Evolutionary conservation across 2,113 vertebrate species (phyloP), one percentile per base, ranked within the genome.

Genomic region (Zapornia atra): DNA sequence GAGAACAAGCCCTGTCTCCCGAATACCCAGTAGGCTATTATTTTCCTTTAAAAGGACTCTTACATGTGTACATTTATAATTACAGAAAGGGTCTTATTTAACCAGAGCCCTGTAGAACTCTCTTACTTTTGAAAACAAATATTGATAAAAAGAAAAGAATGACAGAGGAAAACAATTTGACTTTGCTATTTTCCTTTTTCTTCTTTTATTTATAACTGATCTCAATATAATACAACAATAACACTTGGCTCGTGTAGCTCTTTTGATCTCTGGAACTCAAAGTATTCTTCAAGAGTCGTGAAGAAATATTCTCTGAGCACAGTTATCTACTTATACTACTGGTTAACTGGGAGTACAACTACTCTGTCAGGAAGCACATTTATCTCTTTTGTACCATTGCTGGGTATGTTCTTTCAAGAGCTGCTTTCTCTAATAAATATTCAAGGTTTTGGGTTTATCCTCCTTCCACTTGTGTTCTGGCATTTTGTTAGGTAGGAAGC

Each of bases 31-130:
- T 83, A 95, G 94, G 75, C 79, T 92, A 86, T 89, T 90, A 93
- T 94, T 98, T 95, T 97, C 89, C 91, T 98, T 97, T 96, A 94
- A 97, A 98, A 97, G 92, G 87, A 94, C 88, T 96, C 93, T 96
- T 97, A 86, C 73, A 92, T 96, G 96, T 93, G 95, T 96, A 88
- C 86, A 95, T 92, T 96, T 96, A 78, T 97, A 93, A 89, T 96
- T 97, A 97, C 89, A 77, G 83, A 96, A 97, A 95, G 90, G 61
- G 92, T 95, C 82, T 79, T 83, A 88, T 97, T 97, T 98, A 85
- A 97, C 90, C 93, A 92, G 79, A 83, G 92, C 66, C 42, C 77
- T 93, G 82, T 97, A 97, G 94, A 95, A 94, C 70, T 94, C 79
- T 73, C 28, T 81, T 95, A 66, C 81, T 92, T 95, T 90, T 90